Conservation (phyloP, 2,888 invertebrate genomes). For the Lasioglossum malachurum region DNA sequence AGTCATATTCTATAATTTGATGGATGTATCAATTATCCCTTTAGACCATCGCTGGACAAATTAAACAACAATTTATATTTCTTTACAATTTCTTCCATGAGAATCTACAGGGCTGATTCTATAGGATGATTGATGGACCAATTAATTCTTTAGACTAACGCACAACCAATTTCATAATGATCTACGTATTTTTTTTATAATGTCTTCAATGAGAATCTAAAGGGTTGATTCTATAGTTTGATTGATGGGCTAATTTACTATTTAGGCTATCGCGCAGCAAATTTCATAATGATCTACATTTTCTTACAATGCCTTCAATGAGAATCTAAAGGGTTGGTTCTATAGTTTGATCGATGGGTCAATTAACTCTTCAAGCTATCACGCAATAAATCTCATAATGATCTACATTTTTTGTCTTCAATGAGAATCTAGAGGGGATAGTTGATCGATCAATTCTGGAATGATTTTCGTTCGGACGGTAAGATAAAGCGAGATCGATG, state of each 20-base stretch:
- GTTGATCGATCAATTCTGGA: background rate
- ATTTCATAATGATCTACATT: background rate
- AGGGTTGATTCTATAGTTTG: background rate
- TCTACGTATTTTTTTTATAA: too few species aligned
- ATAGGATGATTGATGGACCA: background rate
- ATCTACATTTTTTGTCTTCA: background rate
- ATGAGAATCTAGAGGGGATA: background rate
- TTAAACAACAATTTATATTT: background rate
- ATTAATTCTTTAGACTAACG: background rate
- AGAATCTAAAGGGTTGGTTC: too few species aligned
- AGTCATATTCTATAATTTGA: background rate
- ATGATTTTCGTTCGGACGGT: background rate
- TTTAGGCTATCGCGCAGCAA: background rate
- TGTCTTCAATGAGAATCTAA: too few species aligned
- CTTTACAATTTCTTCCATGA: too few species aligned
- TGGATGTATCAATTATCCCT: background rate
- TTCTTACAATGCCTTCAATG: background rate
- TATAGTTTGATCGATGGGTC: too few species aligned
- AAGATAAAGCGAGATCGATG: background rate
- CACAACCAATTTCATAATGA: too few species aligned
- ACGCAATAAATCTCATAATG: background rate
- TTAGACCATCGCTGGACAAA: background rate
- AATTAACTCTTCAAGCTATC: too few species aligned
- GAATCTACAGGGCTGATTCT: background rate
- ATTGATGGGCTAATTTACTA: background rate